Percentiles rank a stretch among this genome's conserved stretches.
Conservation (phyloP, 2,888 invertebrate species). For the Rhimphoctona megacephalus region DNA sequence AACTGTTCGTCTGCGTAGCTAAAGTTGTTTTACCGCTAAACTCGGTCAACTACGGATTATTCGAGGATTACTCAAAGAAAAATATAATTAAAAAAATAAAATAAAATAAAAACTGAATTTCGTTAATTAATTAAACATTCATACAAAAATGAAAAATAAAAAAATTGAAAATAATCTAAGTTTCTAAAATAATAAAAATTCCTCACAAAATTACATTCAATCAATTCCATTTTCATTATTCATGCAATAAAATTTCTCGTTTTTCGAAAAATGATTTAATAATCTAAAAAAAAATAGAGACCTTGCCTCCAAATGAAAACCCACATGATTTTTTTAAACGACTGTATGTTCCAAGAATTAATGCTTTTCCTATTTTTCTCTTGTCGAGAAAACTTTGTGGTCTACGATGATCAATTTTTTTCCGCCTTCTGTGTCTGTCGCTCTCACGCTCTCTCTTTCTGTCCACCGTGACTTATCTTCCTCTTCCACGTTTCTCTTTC, state of each 20-base stretch:
- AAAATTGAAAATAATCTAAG: neutral
- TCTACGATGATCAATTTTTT: conserved; percentile 41
- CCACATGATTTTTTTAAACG: neutral
- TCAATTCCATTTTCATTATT: neutral
- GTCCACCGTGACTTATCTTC: conserved; percentile 9
- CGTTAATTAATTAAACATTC: neutral
- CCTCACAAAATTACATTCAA: neutral
- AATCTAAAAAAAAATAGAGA: conserved; percentile 7
- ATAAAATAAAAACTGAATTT: neutral
- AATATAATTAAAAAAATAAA: neutral
- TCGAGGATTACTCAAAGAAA: neutral
- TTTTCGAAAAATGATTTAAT: neutral
- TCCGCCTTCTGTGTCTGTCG: conserved; percentile 39
- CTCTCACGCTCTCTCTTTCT: conserved; percentile 14
- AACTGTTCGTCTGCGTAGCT: conserved; percentile 8
- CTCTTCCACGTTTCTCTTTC: conserved; percentile 14
- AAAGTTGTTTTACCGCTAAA: conserved; percentile 30
- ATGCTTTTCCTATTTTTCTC: conserved; percentile 3
- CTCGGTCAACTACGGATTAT: conserved; percentile 37
- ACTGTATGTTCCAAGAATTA: neutral
- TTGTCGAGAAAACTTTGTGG: neutral
- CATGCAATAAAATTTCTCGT: conserved; percentile 7
- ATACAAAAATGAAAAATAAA: neutral
- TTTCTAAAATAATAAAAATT: neutral
- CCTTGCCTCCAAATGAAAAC: neutral